A percentile compares a stretch with the other conserved stretches of the same genome.
phyloP scores from a whole-genome alignment of 1,140 invertebrate species.

The Tetramorium parvispinum region DNA sequence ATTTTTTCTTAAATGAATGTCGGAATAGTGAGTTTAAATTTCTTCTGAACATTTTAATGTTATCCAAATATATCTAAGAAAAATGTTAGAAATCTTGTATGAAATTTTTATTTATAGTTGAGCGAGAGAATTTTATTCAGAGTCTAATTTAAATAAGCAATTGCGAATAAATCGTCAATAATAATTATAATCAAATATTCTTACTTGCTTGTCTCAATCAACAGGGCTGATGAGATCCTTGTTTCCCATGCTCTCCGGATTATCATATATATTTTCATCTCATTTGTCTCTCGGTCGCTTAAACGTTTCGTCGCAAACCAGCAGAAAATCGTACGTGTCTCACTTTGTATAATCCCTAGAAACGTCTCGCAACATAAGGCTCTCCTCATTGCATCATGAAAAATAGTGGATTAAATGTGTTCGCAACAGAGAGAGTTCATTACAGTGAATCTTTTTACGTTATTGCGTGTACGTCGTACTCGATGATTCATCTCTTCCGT shows the following conservation, averaged over 20 bases:
- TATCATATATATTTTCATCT: conserved; percentile 21
- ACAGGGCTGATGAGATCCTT: conserved; percentile 47
- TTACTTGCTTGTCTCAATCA: conserved; percentile 60
- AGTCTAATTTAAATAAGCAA: conserved; percentile 4
- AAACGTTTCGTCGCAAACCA: conserved; percentile 22
- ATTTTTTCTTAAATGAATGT: neutral
- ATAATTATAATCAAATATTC: neutral
- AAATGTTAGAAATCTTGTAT: neutral
- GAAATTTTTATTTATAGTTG: neutral
- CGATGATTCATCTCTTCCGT: neutral
- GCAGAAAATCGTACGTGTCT: conserved; percentile 41
- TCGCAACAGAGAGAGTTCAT: conserved; percentile 9
- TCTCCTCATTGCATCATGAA: conserved; percentile 39
- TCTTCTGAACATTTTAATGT: neutral
- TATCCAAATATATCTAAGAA: neutral
- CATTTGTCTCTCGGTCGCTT: conserved; percentile 61
- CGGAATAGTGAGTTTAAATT: neutral
- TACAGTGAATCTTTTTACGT: conserved; percentile 34
- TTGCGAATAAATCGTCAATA: neutral
- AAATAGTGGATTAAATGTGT: conserved; percentile 60
- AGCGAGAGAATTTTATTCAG: conserved; percentile 1
- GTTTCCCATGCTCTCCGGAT: neutral
- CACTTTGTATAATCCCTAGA: conserved; percentile 29
- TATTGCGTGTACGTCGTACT: conserved; percentile 42
- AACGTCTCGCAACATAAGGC: conserved; percentile 27